Base-by-base conservation (phyloP, 2,888 invertebrate species). In the Mechanitis messenoides region DNA sequence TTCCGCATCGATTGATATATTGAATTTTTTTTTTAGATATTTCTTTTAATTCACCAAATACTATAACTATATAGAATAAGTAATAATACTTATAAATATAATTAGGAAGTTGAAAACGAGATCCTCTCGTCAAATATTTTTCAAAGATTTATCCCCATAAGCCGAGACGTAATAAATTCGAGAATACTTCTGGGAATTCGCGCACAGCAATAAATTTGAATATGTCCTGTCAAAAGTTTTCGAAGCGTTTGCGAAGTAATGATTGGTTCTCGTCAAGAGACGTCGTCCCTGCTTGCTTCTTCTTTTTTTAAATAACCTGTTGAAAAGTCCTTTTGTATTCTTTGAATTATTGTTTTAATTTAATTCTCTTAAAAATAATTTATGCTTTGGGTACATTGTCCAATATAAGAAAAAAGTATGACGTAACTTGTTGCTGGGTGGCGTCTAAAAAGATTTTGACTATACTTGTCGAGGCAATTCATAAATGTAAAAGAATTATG, bases 231-330 rank as follows among this genome's bases (percentile, higher is more conserved):
- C 72, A 69, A 74, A 79, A 77, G 69, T 77, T 77, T 68, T 55
- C 65, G 71, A 71, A 68, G 79, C 83, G 79, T 82, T 84, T 74
- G 71, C 73, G 74, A 78, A 76, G 75, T 72, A 77, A 79, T 84
- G 83, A 86, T 85, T 84, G 72, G 70, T 69, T 69, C 80, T 82
- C 77, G 79, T 80, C 77, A 77, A 73, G 72, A 75, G 72, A 74
- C 75, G 78, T 78, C 78, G 50, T 57, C 47, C 59, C 60, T 54
- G 50, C 28, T 38, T 45, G 33, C 42, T 58, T 60, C 50, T 7
- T 45, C 42, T 33, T 50, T 46, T 38, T 55, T 45, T 33, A 31
- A 28, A 50, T 28, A 47, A 47, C 47, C 47, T 47, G 47, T 47
- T 47, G 2, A 9, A 11, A 50, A 50, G 28, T n/a, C 12, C 31